Conservation (phyloP, 1,140 invertebrate species). For the Temnothorax longispinosus region DNA sequence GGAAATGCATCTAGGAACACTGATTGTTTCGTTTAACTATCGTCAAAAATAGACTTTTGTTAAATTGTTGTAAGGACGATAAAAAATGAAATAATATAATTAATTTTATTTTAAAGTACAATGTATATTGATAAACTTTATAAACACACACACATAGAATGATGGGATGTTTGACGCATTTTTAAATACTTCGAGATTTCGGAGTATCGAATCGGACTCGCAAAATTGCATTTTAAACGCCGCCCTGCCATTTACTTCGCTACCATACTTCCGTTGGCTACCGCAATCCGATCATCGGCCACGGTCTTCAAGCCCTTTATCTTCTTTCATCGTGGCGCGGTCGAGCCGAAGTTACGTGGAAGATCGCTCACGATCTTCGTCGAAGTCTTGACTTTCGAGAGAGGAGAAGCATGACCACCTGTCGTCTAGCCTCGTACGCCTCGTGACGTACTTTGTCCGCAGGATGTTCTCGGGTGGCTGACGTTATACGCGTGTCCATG, state of each 20-base stretch:
- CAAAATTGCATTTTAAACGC: constrained; percentile 32
- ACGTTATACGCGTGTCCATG: constrained; percentile 56
- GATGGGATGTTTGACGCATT: background rate
- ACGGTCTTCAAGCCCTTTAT: constrained; percentile 20
- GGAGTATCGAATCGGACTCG: background rate
- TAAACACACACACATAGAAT: background rate
- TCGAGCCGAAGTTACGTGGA: constrained; percentile 57
- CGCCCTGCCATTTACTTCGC: constrained; percentile 26
- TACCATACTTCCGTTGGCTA: constrained; percentile 52
- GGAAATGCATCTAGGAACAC: background rate
- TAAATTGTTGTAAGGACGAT: background rate
- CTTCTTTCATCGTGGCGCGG: constrained; percentile 48
- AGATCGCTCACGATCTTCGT: constrained; percentile 66
- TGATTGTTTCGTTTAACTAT: background rate
- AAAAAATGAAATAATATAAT: background rate
- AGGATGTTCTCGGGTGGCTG: constrained; percentile 46
- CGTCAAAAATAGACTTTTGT: background rate
- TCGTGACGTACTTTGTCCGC: constrained; percentile 58
- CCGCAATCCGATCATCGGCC: constrained; percentile 44
- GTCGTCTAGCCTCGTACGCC: constrained; percentile 65
- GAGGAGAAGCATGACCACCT: constrained; percentile 73
- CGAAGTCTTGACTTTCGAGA: constrained; percentile 66
- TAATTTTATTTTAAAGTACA: background rate
- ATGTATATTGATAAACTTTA: background rate
- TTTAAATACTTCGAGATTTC: background rate